Evolutionary conservation across 92 coral and sea anemone genomes (phyloP).

Genomic region (Paragorgia papillata): DNA sequence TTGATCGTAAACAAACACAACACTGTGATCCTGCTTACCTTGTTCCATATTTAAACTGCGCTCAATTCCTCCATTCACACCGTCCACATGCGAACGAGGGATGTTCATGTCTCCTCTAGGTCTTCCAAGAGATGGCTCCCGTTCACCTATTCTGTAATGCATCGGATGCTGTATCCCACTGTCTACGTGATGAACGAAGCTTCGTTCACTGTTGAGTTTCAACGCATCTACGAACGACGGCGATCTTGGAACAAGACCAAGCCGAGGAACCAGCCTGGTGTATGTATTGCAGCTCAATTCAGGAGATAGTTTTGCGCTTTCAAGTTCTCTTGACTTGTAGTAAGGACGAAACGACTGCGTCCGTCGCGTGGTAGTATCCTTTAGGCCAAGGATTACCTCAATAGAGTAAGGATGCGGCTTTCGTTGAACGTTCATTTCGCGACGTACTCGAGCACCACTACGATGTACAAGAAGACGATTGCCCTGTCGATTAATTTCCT

Average conservation of each 20-base stretch:
- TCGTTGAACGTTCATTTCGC: constrained; percentile 71
- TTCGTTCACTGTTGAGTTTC: background rate
- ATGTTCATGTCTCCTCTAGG: background rate
- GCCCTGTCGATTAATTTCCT: constrained; percentile 11
- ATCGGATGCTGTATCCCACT: background rate
- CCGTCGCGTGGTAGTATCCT: constrained; percentile 66
- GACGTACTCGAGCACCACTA: background rate
- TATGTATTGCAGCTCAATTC: background rate
- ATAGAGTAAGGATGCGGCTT: constrained; percentile 85
- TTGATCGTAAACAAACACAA: no score
- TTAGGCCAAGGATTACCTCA: constrained; percentile 88
- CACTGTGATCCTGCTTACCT: background rate
- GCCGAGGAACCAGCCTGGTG: constrained; percentile 30
- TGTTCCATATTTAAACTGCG: background rate
- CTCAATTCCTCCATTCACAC: background rate
- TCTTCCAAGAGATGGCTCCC: background rate
- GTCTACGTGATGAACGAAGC: background rate
- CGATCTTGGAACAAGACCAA: constrained; percentile 36
- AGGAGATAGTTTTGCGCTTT: background rate
- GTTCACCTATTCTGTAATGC: background rate
- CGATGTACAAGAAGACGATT: constrained; percentile 2
- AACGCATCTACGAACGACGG: background rate
- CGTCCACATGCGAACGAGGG: background rate
- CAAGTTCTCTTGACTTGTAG: constrained; percentile 1
- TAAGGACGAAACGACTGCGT: constrained; percentile 39